Percentiles rank a stretch among this genome's conserved stretches.
Conservation (phyloP, 2,113 vertebrate genomes). For the Paraplagusia blochii region DNA sequence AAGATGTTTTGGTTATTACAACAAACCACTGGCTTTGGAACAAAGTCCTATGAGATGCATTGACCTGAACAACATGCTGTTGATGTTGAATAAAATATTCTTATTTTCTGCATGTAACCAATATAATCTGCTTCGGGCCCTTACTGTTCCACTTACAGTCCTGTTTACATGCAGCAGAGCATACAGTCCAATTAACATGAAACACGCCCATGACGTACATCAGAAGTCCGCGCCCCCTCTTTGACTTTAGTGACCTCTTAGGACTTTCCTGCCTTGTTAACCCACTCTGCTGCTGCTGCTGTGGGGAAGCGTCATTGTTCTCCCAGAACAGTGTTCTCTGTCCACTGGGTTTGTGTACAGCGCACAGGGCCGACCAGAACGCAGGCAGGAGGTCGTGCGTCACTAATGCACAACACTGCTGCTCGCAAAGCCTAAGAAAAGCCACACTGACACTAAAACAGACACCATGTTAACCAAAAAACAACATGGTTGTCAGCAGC, state of each 20-base stretch:
- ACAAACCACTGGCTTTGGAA: neutral
- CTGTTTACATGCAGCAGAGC: neutral
- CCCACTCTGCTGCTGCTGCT: neutral
- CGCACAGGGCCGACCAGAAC: neutral
- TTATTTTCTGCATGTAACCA: neutral
- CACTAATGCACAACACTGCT: neutral
- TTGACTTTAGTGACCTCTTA: neutral
- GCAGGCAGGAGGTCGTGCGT: neutral
- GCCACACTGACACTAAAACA: neutral
- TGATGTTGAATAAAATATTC: neutral
- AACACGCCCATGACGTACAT: neutral
- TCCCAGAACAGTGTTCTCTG: neutral
- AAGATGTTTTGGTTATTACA: constrained; percentile 4
- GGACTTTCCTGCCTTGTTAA: constrained; percentile 3
- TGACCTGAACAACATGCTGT: neutral
- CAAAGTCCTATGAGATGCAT: neutral
- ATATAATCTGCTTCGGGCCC: neutral
- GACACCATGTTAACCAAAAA: neutral
- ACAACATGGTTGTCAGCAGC: too few species aligned
- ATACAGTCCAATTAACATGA: neutral
- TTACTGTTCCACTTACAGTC: neutral
- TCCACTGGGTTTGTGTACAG: neutral
- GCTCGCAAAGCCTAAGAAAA: neutral
- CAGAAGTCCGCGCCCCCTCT: neutral
- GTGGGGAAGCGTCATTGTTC: neutral